These are phyloP conservation scores for Hypsopygia costalis DNA, from an alignment of 2,888 invertebrate genomes.

Conservation along the genomic window DNA sequence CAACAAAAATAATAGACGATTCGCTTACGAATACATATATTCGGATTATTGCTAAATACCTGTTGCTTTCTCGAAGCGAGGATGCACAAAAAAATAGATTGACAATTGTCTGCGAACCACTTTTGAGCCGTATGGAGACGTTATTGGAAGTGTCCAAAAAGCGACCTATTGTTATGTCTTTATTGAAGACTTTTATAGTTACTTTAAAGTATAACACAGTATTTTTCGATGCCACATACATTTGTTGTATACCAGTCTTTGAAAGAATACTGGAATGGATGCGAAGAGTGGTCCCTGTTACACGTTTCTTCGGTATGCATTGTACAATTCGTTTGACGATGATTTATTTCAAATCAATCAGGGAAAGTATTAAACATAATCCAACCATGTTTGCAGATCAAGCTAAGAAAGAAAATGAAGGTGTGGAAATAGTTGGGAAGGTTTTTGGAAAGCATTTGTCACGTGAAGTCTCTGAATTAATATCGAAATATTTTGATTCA, in stretches of 20 bases:
- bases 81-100: conserved; percentile 28
- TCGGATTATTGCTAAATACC: conserved; percentile 39
- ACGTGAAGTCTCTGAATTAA: conserved; percentile 34
- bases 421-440: conserved; percentile 35
- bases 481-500: conserved; percentile 37
- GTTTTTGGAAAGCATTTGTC: conserved; percentile 41
- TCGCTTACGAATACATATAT: conserved; percentile 16
- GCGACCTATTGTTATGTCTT: conserved; percentile 2
- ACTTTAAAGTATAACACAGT: conserved; percentile 37
- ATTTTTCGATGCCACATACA: conserved; percentile 35
- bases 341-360: conserved; percentile 45
- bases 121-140: conserved; percentile 31
- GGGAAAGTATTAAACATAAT: conserved; percentile 30
- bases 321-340: conserved; percentile 41
- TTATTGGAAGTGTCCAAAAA: conserved; percentile 13
- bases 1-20: conserved; percentile 11
- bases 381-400: conserved; percentile 34
- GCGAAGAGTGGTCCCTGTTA: conserved; percentile 34
- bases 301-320: conserved; percentile 35
- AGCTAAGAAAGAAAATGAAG: conserved; percentile 26
- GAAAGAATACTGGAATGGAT: conserved; percentile 34
- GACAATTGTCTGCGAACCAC: conserved; percentile 28
- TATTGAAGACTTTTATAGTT: conserved; percentile 27
- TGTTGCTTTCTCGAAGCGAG: conserved; percentile 35
- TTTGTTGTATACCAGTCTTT: conserved; percentile 37